A percentile compares a stretch with the other conserved stretches of the same genome.
Evolutionary conservation across 2,113 vertebrate species (phyloP).

Genomic region (Sigmodon hispidus): DNA sequence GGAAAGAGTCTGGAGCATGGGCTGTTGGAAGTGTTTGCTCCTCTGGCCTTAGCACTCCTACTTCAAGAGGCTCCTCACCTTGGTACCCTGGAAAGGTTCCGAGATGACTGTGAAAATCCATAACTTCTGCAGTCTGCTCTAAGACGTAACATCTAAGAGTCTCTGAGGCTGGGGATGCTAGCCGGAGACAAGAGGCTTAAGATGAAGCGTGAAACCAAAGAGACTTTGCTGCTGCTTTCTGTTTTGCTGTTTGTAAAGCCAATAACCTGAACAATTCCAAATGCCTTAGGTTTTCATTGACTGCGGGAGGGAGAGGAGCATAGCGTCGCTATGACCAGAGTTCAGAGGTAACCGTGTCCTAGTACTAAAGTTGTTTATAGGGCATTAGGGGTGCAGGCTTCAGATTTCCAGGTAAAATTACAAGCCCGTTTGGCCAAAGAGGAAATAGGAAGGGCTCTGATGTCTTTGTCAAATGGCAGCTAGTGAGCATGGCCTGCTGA

Average conservation of each 20-base stretch:
- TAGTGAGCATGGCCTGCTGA: background rate
- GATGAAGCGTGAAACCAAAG: constrained; percentile 63
- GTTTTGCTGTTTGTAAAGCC: background rate
- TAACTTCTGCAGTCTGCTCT: background rate
- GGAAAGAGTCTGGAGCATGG: background rate
- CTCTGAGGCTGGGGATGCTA: background rate
- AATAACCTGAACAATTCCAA: constrained; percentile 19
- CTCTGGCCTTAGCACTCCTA: background rate
- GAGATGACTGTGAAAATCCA: background rate
- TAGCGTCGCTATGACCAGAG: background rate
- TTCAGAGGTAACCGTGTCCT: background rate
- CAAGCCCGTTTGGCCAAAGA: background rate
- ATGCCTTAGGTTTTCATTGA: constrained; percentile 54
- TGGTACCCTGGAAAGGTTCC: background rate
- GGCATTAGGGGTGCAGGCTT: background rate
- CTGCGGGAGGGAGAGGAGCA: background rate
- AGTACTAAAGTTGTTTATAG: background rate
- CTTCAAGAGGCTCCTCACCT: background rate
- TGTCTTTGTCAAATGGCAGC: background rate
- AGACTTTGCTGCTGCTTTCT: constrained; percentile 3
- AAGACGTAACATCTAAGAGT: background rate
- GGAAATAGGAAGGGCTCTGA: background rate
- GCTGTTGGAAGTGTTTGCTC: background rate
- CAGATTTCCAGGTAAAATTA: background rate
- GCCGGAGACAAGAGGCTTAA: background rate